Conservation (phyloP, 2,888 invertebrate species). For the Magallana nippona region DNA sequence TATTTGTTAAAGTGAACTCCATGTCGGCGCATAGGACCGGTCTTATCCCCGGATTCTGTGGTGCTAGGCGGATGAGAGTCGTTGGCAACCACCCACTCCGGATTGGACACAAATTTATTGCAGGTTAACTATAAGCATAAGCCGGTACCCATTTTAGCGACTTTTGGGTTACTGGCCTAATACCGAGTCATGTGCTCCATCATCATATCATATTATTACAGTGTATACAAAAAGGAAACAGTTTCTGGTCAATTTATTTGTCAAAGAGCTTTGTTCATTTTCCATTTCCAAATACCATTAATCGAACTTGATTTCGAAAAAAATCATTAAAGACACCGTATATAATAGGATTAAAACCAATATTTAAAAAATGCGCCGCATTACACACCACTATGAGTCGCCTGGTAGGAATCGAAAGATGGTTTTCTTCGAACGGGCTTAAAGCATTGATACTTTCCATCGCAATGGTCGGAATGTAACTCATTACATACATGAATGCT, state of each 20-base stretch:
- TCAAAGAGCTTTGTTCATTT: neutral
- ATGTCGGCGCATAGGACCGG: no score
- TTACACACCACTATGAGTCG: neutral
- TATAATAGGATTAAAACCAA: conserved; percentile 19
- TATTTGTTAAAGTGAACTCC: no score
- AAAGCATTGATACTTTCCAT: conserved; percentile 40
- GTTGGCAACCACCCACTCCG: no score
- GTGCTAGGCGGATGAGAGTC: no score
- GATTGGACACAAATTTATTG: no score
- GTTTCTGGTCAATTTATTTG: no score
- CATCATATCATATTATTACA: neutral
- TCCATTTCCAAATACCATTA: neutral
- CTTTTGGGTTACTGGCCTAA: no score
- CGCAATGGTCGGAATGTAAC: conserved; percentile 46
- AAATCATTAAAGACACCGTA: conserved; percentile 4
- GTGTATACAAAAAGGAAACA: neutral
- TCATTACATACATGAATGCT: conserved; percentile 43
- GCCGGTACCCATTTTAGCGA: no score
- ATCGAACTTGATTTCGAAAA: conserved; percentile 8
- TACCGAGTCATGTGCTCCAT: neutral
- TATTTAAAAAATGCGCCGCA: neutral
- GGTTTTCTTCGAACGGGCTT: neutral
- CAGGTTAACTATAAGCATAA: no score
- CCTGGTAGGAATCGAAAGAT: neutral
- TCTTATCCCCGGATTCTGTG: no score